A percentile compares a stretch with the other conserved stretches of the same genome.
These are phyloP conservation scores for Saccostrea echinata DNA, from an alignment of 1,140 invertebrate species.

Conservation along the genomic window DNA sequence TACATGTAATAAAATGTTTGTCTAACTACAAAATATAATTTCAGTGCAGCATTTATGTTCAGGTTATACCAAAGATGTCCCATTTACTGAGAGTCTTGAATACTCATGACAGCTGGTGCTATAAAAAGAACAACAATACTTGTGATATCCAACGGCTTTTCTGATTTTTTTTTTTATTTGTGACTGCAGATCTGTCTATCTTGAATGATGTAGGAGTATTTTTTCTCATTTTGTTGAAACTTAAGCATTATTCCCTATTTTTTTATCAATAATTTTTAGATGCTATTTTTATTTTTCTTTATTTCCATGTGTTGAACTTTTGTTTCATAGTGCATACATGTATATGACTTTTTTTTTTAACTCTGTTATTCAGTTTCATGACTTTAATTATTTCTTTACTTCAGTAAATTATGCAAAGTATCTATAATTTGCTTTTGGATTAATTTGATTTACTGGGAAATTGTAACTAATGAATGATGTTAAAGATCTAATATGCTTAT, in stretches of 20 bases:
- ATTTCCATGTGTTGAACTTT: neutral
- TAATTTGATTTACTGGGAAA: no score
- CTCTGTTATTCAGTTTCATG: neutral
- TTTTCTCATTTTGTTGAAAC: neutral
- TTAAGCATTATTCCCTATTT: neutral
- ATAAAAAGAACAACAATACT: neutral
- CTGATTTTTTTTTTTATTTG: neutral
- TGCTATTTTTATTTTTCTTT: neutral
- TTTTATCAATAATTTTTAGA: conserved; percentile 20
- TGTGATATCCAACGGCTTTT: neutral
- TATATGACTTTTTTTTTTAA: neutral
- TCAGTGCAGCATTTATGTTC: neutral
- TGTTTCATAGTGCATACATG: neutral
- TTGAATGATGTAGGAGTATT: neutral
- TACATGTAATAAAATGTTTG: neutral
- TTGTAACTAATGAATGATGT: neutral
- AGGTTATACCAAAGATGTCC: conserved; percentile 25
- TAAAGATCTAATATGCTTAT: neutral
- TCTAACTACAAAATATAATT: neutral
- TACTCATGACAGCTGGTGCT: conserved; percentile 30
- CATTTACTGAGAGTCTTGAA: neutral
- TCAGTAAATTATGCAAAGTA: neutral
- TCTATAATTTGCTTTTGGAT: neutral
- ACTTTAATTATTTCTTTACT: neutral
- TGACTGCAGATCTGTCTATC: neutral